phyloP scores from a whole-genome alignment of 2,888 invertebrate species.

The Punctoribates punctum region DNA sequence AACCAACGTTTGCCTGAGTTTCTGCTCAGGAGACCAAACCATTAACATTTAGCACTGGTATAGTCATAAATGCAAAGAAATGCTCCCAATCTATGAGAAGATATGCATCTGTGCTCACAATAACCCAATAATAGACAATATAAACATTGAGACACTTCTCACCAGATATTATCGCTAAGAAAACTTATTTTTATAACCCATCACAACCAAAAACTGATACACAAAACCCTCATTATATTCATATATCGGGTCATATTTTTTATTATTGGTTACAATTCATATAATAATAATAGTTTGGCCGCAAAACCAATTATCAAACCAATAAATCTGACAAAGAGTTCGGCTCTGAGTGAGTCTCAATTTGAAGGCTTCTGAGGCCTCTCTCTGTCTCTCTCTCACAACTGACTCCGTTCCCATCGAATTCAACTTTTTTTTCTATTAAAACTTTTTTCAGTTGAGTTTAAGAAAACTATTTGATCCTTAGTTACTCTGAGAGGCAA shows the following conservation, averaged over 20 bases:
- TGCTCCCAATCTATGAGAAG: background rate
- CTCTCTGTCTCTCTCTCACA: background rate
- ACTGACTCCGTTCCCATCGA: background rate
- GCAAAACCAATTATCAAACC: background rate
- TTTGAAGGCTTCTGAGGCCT: background rate
- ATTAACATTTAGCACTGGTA: slow-evolving; percentile 19
- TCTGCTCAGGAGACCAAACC: slow-evolving; percentile 29
- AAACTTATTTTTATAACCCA: background rate
- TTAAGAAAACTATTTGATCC: slow-evolving; percentile 12
- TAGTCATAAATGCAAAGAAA: slow-evolving; percentile 24
- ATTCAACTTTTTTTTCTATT: background rate
- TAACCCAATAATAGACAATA: slow-evolving; percentile 27
- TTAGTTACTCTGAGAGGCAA: background rate
- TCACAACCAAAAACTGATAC: background rate
- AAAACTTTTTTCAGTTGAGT: slow-evolving; percentile 9
- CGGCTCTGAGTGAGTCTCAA: background rate
- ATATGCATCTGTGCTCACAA: slow-evolving; percentile 26
- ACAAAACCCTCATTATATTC: background rate
- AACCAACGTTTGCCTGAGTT: slow-evolving; percentile 22
- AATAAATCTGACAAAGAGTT: slow-evolving; percentile 6
- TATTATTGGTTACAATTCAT: slow-evolving; percentile 9
- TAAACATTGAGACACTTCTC: slow-evolving; percentile 18
- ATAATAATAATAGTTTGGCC: slow-evolving; percentile 10
- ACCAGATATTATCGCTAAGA: background rate
- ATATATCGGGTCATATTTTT: slow-evolving; percentile 5